Percentiles rank a stretch among this genome's conserved stretches.
Conservation (phyloP, 2,888 invertebrate species). For the Drosophila suboccidentalis region DNA sequence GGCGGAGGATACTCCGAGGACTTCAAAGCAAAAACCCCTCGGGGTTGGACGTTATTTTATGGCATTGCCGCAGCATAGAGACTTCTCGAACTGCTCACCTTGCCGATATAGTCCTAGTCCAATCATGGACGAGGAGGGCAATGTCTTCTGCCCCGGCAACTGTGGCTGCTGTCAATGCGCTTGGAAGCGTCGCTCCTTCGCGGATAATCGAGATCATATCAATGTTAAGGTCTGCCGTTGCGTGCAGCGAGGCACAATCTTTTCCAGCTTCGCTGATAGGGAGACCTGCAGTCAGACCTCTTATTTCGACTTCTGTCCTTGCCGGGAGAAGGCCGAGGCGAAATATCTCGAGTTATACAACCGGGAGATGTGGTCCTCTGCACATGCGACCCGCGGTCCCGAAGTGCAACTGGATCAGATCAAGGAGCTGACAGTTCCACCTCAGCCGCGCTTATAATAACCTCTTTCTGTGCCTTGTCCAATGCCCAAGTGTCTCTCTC, state of each 20-base stretch:
- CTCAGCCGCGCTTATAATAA: not conserved
- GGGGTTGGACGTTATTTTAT: slow-evolving; percentile 51
- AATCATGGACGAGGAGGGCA: slow-evolving; percentile 70
- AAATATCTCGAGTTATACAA: slow-evolving; percentile 73
- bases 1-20: not conserved
- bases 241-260: slow-evolving; percentile 67
- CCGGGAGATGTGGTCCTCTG: slow-evolving; percentile 72
- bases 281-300: slow-evolving; percentile 64
- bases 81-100: slow-evolving; percentile 72
- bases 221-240: slow-evolving; percentile 81
- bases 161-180: slow-evolving; percentile 83
- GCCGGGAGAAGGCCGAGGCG: slow-evolving; percentile 83
- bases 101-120: slow-evolving; percentile 81
- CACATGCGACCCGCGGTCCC: slow-evolving; percentile 48
- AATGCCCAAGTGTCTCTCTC: slow-evolving; percentile 26
- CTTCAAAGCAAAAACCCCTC: not conserved
- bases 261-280: slow-evolving; percentile 51
- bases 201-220: slow-evolving; percentile 55
- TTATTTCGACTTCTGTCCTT: slow-evolving; percentile 82
- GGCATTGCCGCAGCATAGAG: slow-evolving; percentile 79
- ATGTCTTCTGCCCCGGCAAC: slow-evolving; percentile 78
- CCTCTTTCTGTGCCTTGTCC: slow-evolving; percentile 18
- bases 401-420: slow-evolving; percentile 68
- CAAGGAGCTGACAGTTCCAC: slow-evolving; percentile 49
- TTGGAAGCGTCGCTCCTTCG: slow-evolving; percentile 66